Conservation (phyloP, 2,888 invertebrate genomes). For the Agrypnus murinus region DNA sequence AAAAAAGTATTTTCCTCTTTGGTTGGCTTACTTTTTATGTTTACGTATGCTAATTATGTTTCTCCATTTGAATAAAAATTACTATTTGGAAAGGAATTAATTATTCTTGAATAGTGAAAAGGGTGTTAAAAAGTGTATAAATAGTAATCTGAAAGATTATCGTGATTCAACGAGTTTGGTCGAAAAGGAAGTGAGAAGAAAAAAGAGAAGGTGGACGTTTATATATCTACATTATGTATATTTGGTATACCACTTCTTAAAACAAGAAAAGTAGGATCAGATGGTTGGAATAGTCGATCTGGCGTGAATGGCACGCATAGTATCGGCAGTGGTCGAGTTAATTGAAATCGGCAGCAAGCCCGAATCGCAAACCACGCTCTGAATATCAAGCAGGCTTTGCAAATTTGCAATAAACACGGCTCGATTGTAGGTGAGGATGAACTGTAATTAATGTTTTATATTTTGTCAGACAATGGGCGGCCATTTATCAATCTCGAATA, state of each 20-base stretch:
- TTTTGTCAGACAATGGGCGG: slow-evolving; percentile 70
- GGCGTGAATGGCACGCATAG: slow-evolving; percentile 54
- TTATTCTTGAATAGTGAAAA: too few species aligned
- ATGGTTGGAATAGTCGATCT: slow-evolving; percentile 45
- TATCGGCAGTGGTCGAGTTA: slow-evolving; percentile 58
- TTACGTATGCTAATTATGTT: background rate
- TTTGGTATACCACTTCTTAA: slow-evolving; percentile 27
- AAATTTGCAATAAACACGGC: slow-evolving; percentile 62
- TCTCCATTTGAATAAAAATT: too few species aligned
- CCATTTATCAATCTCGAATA: slow-evolving; percentile 72
- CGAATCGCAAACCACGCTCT: slow-evolving; percentile 56
- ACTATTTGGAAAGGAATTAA: too few species aligned
- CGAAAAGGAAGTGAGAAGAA: too few species aligned
- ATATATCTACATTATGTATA: slow-evolving; percentile 12
- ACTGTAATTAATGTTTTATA: slow-evolving; percentile 70
- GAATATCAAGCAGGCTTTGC: slow-evolving; percentile 59
- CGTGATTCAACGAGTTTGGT: too few species aligned
- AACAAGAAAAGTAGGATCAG: slow-evolving; percentile 45
- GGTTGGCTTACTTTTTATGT: background rate
- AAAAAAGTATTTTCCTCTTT: background rate
- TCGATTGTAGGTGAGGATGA: slow-evolving; percentile 64
- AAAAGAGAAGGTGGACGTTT: slow-evolving; percentile 1
- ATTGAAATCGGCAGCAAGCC: slow-evolving; percentile 60
- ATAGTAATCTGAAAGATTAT: background rate
- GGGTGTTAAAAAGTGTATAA: background rate